Conservation (phyloP, 2,888 invertebrate species). For the Tiphia femorata region DNA sequence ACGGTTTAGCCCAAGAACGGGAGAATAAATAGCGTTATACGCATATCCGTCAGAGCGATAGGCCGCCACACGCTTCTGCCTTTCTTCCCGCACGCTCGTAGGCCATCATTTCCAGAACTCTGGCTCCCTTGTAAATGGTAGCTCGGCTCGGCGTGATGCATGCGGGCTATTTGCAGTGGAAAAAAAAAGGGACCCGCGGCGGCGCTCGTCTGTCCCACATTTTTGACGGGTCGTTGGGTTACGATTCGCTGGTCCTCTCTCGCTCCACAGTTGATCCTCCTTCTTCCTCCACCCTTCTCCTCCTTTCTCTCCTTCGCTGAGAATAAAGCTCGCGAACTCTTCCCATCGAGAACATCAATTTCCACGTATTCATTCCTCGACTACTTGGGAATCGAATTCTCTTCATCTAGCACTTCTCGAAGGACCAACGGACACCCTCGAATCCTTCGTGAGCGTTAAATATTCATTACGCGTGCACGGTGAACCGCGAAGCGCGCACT, state of each 20-base stretch:
- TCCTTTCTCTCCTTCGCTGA: background rate
- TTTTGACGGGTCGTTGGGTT: conserved; percentile 49
- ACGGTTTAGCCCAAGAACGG: conserved; percentile 8
- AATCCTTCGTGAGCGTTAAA: too few relatives aligned
- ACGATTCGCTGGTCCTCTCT: too few relatives aligned
- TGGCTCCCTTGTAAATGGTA: conserved; percentile 46
- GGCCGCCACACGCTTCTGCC: conserved; percentile 27
- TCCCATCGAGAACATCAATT: too few relatives aligned
- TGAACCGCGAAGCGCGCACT: conserved; percentile 51
- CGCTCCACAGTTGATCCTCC: conserved; percentile 9
- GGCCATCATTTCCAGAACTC: conserved; percentile 49
- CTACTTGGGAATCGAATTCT: too few relatives aligned
- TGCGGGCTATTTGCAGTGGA: conserved; percentile 54
- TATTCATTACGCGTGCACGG: conserved; percentile 19
- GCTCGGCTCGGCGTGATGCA: conserved; percentile 43
- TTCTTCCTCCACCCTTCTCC: conserved; percentile 6
- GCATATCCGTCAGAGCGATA: conserved; percentile 35
- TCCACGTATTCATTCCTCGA: too few relatives aligned
- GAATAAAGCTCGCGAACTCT: too few relatives aligned
- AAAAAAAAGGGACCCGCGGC: conserved; percentile 24
- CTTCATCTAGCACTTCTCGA: too few relatives aligned
- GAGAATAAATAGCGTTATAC: conserved; percentile 44
- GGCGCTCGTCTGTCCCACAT: conserved; percentile 40
- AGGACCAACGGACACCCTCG: too few relatives aligned
- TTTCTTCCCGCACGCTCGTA: conserved; percentile 43